Evolutionary conservation across 1,140 invertebrate species (phyloP).

Genomic region (Neodiprion lecontei): DNA sequence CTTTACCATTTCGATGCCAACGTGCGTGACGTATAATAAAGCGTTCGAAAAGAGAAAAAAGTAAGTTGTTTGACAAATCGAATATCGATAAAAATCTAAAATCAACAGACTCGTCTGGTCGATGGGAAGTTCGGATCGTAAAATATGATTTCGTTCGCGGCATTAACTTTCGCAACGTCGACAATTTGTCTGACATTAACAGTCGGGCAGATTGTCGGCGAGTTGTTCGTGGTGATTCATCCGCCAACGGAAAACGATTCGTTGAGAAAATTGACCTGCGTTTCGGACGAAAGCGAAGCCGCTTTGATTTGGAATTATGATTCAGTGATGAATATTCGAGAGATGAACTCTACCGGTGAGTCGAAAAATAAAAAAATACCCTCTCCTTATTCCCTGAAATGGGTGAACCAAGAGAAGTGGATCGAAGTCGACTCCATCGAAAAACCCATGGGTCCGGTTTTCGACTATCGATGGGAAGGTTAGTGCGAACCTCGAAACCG

Average conservation of each 20-base stretch:
- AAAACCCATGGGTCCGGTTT: slow-evolving; percentile 28
- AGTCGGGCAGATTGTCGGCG: background rate
- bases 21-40: too few relatives aligned
- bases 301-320: slow-evolving; percentile 31
- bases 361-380: too few relatives aligned
- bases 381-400: background rate
- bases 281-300: slow-evolving; percentile 27
- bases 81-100: too few relatives aligned
- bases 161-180: too few relatives aligned
- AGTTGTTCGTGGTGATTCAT: background rate
- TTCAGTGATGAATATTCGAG: background rate
- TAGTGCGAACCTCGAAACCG: background rate
- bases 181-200: too few relatives aligned
- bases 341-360: too few relatives aligned
- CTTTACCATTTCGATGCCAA: too few relatives aligned
- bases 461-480: slow-evolving; percentile 27
- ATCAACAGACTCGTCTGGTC: too few relatives aligned
- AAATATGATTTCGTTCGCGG: too few relatives aligned
- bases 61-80: too few relatives aligned
- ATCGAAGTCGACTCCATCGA: slow-evolving; percentile 13
- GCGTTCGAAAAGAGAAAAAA: too few relatives aligned
- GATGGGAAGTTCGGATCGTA: too few relatives aligned
- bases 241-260: background rate
- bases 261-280: slow-evolving; percentile 22
- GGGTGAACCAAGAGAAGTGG: slow-evolving; percentile 16